Base-by-base conservation (phyloP, 2,113 vertebrate genomes). In the Numida meleagris region DNA sequence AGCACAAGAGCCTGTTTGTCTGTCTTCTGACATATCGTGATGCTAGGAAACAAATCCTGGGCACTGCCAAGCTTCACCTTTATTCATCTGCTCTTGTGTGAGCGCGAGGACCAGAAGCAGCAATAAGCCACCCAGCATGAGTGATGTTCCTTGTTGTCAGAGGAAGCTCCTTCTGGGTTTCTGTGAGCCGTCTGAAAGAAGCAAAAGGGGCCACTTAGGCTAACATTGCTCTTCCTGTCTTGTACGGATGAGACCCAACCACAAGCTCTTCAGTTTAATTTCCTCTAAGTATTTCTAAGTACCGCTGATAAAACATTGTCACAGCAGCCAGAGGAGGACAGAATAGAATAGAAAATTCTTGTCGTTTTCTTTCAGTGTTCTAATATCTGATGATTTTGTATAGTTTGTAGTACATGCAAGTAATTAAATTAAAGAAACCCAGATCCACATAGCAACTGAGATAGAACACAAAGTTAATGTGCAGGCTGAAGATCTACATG, bases 71-170 rank as follows among this genome's bases (percentile, higher is more conserved):
- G 31, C 65, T 90, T 71, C 63, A 48, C 25, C 14, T 79, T 27
- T 21, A 12, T 80, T 58, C 63, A 53, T 70, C 59, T 76, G 10
- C 71, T 72, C 9, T 15, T 51, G 1, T 0, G 3, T 1, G 18
- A 16, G 45, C 2, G 4, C 36, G 29, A 76, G 58, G 38, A 55
- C 4, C 3, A 43, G 43, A 53, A 63, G 19, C 38, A 27, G 36
- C 24, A 40, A 1, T 8, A 58, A 75, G 16, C 78, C 45, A 19
- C 61, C 3, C 36, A 34, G 71, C 0, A 0, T 27, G n/a, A n/a
- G 33, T 33, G 72, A 23, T 27, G 15, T 33, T 50, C 46, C 45
- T 45, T 48, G 33, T 20, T 83, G 55, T 40, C 38, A 77, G n/a
- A 82, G 20, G 45, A 77, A 74, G 59, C 25, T 89, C 43, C 31